Base-by-base conservation (phyloP, 2,113 vertebrate species). In the Cinclus mexicanus region DNA sequence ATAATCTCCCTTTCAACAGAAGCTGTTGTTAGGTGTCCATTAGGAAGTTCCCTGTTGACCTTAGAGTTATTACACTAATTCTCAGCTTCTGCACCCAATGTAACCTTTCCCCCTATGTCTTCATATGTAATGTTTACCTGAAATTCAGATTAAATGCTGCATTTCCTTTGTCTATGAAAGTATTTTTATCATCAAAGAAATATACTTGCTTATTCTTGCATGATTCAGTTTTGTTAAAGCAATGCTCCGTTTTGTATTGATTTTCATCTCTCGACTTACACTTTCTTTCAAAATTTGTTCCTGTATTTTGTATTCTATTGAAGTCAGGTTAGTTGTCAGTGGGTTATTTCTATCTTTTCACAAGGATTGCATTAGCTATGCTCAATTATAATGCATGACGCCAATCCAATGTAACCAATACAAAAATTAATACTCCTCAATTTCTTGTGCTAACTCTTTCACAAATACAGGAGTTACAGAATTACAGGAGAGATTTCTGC, bases 1-100 rank as follows among this genome's bases (percentile, higher is more conserved):
- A 78, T 91, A 87, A 89, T 89, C 88, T 92, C 76, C 13, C 28
- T 77, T 95, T 93, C 39, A 93, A 57, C 47, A 92, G 47, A 94
- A 89, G 44, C 72, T 91, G 86, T 81, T 83, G 47, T 52, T 68
- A 93, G 35, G 35, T 74, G 42, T 60, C 68, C 76, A 93, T 93
- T 83, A 78, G 47, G 83, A 56, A 94, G 72, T n/a, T 90, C 76
- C 42, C 47, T 33, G 24, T 50, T 87, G 86, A 89, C 64, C 68
- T 87, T 84, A 33, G 10, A 47, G 76, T 81, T 87, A 68, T 68
- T 87, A 55, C 14, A 87, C 35, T 41, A 44, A 74, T 87, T 89
- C 49, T 82, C 33, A 81, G 44, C 59, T 93, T 81, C 69, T 97
- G 71, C 28, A 50, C 31, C 35, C 50, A 44, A 78, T 26, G 29